phyloP scores from a whole-genome alignment of 2,888 invertebrate genomes.

The Apeira syringaria region DNA sequence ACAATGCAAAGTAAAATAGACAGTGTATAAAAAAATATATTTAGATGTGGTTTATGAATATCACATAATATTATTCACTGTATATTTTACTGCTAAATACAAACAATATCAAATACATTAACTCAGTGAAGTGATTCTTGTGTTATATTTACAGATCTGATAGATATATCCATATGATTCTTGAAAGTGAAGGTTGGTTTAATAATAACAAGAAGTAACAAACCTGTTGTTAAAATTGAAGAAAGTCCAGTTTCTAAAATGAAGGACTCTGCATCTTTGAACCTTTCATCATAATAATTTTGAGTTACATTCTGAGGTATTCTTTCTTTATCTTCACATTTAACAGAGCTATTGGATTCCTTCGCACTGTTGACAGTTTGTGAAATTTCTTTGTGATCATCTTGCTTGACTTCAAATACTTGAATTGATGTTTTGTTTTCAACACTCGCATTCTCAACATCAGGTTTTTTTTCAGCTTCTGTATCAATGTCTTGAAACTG shows the following conservation, averaged over 20 bases:
- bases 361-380: slow-evolving; percentile 37
- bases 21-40: too few relatives aligned
- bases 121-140: too few relatives aligned
- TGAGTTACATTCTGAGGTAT: slow-evolving; percentile 53
- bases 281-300: slow-evolving; percentile 85
- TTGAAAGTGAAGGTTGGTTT: too few relatives aligned
- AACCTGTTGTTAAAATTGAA: slow-evolving; percentile 67
- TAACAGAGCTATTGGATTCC: slow-evolving; percentile 39
- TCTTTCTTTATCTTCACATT: slow-evolving; percentile 55
- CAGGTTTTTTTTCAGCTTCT: slow-evolving; percentile 30
- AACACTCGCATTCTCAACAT: slow-evolving; percentile 22
- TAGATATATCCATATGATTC: too few relatives aligned
- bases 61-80: too few relatives aligned
- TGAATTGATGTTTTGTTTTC: slow-evolving; percentile 43
- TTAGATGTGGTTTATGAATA: too few relatives aligned
- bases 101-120: too few relatives aligned
- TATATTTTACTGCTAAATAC: too few relatives aligned
- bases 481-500: slow-evolving; percentile 11
- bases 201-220: too few relatives aligned
- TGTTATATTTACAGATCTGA: too few relatives aligned
- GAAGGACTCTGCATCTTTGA: slow-evolving; percentile 91
- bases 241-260: slow-evolving; percentile 86
- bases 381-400: slow-evolving; percentile 37
- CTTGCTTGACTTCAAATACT: slow-evolving; percentile 49
- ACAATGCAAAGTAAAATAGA: too few relatives aligned